These are phyloP conservation scores for Atherinosoma microstoma DNA, from an alignment of 2,797 vertebrate genomes.

Conservation along the genomic window DNA sequence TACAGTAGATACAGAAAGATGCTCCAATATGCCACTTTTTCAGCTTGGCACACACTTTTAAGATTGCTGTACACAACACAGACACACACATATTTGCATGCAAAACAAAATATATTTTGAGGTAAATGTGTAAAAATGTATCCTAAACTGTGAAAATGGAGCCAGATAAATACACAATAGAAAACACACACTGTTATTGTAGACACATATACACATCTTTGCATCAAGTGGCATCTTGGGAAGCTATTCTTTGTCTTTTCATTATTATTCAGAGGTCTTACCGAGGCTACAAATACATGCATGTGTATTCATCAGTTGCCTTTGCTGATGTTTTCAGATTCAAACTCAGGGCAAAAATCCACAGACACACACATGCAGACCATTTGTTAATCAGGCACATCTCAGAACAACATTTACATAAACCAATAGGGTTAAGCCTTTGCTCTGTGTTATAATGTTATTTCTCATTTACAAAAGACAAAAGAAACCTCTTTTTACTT, in stretches of 20 bases:
- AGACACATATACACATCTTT: not conserved
- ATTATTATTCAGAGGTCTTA: conserved; percentile 31
- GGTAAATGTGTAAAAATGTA: conserved; percentile 1
- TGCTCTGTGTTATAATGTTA: conserved; percentile 22
- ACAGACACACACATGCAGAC: too few relatives aligned
- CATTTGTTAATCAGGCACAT: conserved; percentile 22
- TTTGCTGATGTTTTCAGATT: conserved; percentile 37
- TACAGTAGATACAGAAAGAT: conserved; percentile 74
- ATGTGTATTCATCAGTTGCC: conserved; percentile 33
- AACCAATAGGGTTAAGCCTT: conserved; percentile 24
- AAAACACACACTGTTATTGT: conserved; percentile 8
- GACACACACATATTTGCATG: not conserved
- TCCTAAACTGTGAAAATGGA: conserved; percentile 10
- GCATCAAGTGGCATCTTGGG: conserved; percentile 29
- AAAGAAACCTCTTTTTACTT: not conserved
- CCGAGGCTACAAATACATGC: conserved; percentile 43
- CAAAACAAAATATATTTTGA: conserved; percentile 16
- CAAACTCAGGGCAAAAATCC: not conserved
- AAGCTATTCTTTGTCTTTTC: conserved; percentile 23
- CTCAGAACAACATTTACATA: conserved; percentile 33
- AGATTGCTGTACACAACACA: conserved; percentile 4
- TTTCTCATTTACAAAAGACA: not conserved
- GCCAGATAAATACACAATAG: conserved; percentile 10
- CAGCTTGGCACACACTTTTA: conserved; percentile 33
- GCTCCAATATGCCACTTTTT: conserved; percentile 65